Evolutionary conservation across 2,113 vertebrate genomes (phyloP).

Genomic region (Castor canadensis): DNA sequence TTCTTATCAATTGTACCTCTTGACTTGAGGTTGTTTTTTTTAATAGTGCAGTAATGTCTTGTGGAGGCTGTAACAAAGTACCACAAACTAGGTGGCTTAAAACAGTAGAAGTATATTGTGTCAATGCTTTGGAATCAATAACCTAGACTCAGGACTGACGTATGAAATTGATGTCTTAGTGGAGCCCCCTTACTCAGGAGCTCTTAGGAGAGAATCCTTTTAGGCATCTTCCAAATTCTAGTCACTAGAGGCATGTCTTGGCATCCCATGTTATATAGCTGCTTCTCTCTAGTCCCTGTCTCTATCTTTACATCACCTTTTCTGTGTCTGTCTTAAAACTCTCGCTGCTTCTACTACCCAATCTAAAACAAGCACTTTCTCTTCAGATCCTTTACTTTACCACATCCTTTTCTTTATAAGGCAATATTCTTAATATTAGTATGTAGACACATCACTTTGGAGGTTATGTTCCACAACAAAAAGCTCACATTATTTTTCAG

Average conservation of each 20-base stretch:
- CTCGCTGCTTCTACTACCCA: neutral
- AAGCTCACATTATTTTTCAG: neutral
- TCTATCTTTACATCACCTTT: neutral
- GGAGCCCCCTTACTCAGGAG: too few relatives aligned
- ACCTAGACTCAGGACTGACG: too few relatives aligned
- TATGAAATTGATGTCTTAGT: neutral
- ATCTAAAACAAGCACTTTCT: neutral
- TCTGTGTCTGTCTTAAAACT: neutral
- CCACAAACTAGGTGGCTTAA: neutral
- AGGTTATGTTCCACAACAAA: neutral
- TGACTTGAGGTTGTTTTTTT: neutral
- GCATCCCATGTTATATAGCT: neutral
- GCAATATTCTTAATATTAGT: neutral
- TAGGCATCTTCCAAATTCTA: neutral
- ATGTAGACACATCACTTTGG: neutral
- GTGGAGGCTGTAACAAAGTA: neutral
- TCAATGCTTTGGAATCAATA: neutral
- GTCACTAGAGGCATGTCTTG: too few relatives aligned
- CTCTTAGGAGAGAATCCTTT: neutral
- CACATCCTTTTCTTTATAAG: neutral
- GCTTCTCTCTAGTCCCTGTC: neutral
- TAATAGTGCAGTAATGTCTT: neutral
- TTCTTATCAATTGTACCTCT: neutral
- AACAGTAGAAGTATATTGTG: neutral
- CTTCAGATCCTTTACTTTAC: neutral